Evolutionary conservation across 2,113 vertebrate species (phyloP), one percentile per base, ranked within the genome.

Genomic region (Lanius ludovicianus): DNA sequence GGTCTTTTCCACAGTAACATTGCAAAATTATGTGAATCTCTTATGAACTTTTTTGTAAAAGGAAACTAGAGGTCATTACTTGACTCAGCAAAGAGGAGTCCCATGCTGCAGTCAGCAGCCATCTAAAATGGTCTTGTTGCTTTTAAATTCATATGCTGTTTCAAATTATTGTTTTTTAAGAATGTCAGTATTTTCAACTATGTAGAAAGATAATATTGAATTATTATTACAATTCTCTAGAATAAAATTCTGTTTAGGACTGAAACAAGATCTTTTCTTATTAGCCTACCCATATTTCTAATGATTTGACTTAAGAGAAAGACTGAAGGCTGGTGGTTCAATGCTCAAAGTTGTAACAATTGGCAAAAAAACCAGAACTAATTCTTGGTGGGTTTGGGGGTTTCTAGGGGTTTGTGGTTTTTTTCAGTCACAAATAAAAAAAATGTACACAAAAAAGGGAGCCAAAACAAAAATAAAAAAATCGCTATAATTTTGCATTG

Each of bases 41-140:
- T 84, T 85, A 75, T 70, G 63, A 91, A 92, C 87, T 95, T 91
- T 79, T 65, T 87, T 85, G 53, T 90, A 90, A 95, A 94, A 75
- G 84, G 93, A 75, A 95, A 95, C 49, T 49, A 55, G 75, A 90
- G 47, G 53, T 73, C 76, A 42, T 50, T 42, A 60, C 5, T 84
- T 62, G 64, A 76, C 79, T 89, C 92, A 78, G 73, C 90, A 84
- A 75, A 37, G 10, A 90, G 49, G 18, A 75, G 59, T 87, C 53
- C 33, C 60, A 81, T 1, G 3, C 44, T 89, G 35, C 11, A 53
- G 30, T 84, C 33, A 85, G 59, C 22, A 76, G 15, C 55, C n/a
- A 57, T 25, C 39, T 67, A 71, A 87, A 89, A 81, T 31, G 15
- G 25, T 79, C 8, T 17, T 64, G 8, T 3, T 71, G 23, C 15